Evolutionary conservation across 2,113 vertebrate genomes (phyloP), one percentile per base, ranked within the genome.

Genomic region (Cyrtonyx montezumae): DNA sequence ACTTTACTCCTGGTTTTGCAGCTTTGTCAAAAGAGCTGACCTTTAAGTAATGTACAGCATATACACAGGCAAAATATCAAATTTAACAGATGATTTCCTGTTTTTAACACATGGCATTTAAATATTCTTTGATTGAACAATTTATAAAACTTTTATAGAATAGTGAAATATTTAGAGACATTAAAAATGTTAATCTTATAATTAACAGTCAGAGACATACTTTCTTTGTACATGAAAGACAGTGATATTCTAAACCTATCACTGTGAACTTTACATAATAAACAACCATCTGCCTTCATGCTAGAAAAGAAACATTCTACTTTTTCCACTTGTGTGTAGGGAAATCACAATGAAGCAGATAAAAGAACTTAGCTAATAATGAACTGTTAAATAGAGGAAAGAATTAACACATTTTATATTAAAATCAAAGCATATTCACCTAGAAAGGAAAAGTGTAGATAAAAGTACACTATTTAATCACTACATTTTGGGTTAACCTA

Each of bases 111-210:
- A 95, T 83, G 91, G 79, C 69, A 97, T 97, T 97, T 96, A 93
- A 95, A 90, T 87, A 91, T 68, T 78, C 36, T 48, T 96, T 97
- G 96, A 96, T 78, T 93, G 68, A 73, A 94, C 78, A 91, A 96
- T 96, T 96, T 97, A 95, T 88, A 94, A 96, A 97, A 97, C 75
- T 82, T 97, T 90, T 89, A 96, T 45, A 46, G 94, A 97, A 95
- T 87, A 94, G 37, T 96, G 93, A 97, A 96, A 94, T 66, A 23
- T 85, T 86, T 88, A 37, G 65, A 49, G 74, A 74, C 79, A 94
- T 97, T 69, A 97, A 95, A 98, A 98, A 97, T 97, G 95, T 96
- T 97, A 98, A 97, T 98, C 61, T 58, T 88, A 90, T 90, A 97
- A 98, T 98, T 97, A 98, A 97, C 92, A 97, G 95, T 95, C 96